Conservation (phyloP, 2,113 vertebrate species). For the Kobus ellipsiprymnus region DNA sequence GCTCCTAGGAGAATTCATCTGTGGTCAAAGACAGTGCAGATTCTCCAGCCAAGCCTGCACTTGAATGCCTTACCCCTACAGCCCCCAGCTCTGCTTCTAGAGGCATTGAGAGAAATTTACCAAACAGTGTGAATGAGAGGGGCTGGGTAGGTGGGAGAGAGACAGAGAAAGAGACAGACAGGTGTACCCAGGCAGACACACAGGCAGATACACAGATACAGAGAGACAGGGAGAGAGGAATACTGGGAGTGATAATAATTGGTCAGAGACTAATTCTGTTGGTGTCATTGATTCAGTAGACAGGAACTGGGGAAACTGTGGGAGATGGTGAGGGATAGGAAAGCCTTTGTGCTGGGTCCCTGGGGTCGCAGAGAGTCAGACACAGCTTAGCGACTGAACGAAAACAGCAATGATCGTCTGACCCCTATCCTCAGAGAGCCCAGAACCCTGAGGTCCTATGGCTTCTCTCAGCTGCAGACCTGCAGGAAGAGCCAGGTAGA, state of each 20-base stretch:
- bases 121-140: background rate
- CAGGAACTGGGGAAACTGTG: background rate
- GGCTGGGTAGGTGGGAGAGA: background rate
- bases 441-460: background rate
- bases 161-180: background rate
- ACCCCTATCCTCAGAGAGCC: background rate
- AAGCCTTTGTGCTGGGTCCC: background rate
- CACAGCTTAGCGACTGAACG: background rate
- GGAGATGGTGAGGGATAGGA: background rate
- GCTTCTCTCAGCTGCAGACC: background rate
- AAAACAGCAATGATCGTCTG: background rate
- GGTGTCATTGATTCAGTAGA: background rate
- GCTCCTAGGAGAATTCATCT: conserved; percentile 17
- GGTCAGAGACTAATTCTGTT: rapidly evolving
- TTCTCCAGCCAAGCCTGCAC: background rate
- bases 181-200: no score
- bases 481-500: rapidly evolving
- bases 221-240: rapidly evolving
- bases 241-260: rapidly evolving
- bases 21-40: background rate
- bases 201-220: background rate
- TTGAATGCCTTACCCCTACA: no score
- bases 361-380: background rate
- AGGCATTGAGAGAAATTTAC: background rate
- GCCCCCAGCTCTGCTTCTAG: background rate